Conservation (phyloP, 2,888 invertebrate genomes). For the Petrolisthes manimaculis region DNA sequence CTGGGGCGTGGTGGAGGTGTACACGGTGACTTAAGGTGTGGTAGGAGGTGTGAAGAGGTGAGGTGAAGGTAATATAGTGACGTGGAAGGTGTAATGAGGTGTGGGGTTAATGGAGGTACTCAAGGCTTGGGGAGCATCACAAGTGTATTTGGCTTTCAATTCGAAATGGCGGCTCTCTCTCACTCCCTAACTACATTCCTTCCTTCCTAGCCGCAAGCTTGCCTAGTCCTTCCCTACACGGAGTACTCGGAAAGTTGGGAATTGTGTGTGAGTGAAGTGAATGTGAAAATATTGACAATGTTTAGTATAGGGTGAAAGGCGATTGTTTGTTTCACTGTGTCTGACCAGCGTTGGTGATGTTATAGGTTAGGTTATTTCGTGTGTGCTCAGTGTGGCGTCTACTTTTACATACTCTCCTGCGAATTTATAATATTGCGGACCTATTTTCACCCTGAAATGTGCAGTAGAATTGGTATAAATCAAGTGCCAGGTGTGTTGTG, state of each 20-base stretch:
- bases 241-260: background rate
- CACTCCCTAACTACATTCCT: background rate
- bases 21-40: background rate
- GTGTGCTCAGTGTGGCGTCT: background rate
- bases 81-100: background rate
- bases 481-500: too few species aligned
- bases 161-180: slow-evolving; percentile 46
- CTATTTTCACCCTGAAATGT: too few species aligned
- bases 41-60: background rate
- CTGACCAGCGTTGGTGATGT: background rate
- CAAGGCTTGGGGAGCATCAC: background rate
- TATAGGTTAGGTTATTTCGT: background rate
- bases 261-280: background rate
- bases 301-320: background rate
- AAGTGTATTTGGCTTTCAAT: slow-evolving; percentile 20
- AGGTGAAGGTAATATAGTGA: background rate
- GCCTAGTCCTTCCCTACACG: background rate
- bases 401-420: too few species aligned
- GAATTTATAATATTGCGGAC: too few species aligned
- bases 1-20: background rate
- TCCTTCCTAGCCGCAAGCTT: background rate
- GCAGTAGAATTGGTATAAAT: too few species aligned
- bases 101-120: background rate
- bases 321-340: background rate
- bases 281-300: background rate